These are phyloP conservation scores for Heliconius himera DNA, from an alignment of 1,140 invertebrate genomes.

Conservation along the genomic window DNA sequence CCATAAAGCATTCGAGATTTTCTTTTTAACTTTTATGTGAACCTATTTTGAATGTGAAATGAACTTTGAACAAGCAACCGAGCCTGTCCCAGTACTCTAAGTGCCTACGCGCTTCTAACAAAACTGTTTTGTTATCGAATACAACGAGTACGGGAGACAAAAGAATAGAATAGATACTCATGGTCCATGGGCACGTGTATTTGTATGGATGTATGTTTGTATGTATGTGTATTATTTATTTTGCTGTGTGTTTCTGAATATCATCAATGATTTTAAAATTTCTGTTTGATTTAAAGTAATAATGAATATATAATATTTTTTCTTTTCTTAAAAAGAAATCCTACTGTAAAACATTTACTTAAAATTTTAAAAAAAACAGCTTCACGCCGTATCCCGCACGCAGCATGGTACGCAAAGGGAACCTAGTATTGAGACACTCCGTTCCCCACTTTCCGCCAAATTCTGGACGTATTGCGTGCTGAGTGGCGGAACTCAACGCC, in stretches of 20 bases:
- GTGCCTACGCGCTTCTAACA: conserved; percentile 63
- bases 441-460: too few relatives aligned
- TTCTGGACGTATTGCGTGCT: too few relatives aligned
- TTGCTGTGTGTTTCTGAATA: not conserved
- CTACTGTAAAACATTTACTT: too few relatives aligned
- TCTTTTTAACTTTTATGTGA: conserved; percentile 33
- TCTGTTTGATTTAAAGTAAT: too few relatives aligned
- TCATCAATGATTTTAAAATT: not conserved
- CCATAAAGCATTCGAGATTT: conserved; percentile 49
- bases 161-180: conserved; percentile 40
- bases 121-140: conserved; percentile 65
- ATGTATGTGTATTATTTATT: not conserved
- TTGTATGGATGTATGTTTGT: not conserved
- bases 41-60: conserved; percentile 64
- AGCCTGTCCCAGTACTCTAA: conserved; percentile 62
- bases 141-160: conserved; percentile 52
- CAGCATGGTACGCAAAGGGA: too few relatives aligned
- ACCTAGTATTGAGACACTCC: too few relatives aligned
- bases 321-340: too few relatives aligned
- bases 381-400: too few relatives aligned
- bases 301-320: too few relatives aligned
- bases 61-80: conserved; percentile 51
- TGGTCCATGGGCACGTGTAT: not conserved
- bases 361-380: too few relatives aligned
- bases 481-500: too few relatives aligned